Evolutionary conservation across 1,140 invertebrate species (phyloP), one percentile per base, ranked within the genome.

Genomic region (Trichogramma pretiosum): DNA sequence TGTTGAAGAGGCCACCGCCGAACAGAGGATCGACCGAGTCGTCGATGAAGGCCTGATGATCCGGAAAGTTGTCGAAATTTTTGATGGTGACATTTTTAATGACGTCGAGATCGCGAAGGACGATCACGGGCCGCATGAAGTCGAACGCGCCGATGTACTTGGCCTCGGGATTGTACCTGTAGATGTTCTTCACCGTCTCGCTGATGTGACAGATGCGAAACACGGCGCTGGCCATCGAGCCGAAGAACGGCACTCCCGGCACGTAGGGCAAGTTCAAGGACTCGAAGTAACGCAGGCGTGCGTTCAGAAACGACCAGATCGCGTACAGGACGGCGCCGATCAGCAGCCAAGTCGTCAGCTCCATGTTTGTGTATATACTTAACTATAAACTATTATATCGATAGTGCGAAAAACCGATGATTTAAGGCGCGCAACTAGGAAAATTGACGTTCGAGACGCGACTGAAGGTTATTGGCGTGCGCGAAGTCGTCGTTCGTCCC

Each of bases 21-120:
- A 65, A 46, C 3, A 67, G 48, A 3, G 63, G 60, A 26, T 65
- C 58, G 10, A 57, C 33, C 23, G 60, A 47, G 24, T 59, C 54
- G 34, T 66, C 58, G 3, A 63, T 54, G 18, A 54, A 52, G 5
- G 65, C 60, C 19, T 64, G 60, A 47, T 70, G 66, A 46, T 68
- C 61, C 10, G 57, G 53, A 53, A 70, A 72, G 43, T 59, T 39
- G 5, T 59, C 42, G 48, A 75, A 76, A 49, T 70, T 68, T 53
- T 73, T 74, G 2, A 73, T 55, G 3, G 64, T 30, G 35, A 76
- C 57, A 13, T 65, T 43, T 49, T 64, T 67, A 5, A 74, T 59
- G 7, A 73, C 22, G 10, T 74, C 60, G 2, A 63, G 52, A 43
- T 75, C 71, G 35, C 61, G 55, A 5, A 74, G 32, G 11, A 68